Base-by-base conservation (phyloP, 1,140 invertebrate genomes). In the Zaprionus inermis region DNA sequence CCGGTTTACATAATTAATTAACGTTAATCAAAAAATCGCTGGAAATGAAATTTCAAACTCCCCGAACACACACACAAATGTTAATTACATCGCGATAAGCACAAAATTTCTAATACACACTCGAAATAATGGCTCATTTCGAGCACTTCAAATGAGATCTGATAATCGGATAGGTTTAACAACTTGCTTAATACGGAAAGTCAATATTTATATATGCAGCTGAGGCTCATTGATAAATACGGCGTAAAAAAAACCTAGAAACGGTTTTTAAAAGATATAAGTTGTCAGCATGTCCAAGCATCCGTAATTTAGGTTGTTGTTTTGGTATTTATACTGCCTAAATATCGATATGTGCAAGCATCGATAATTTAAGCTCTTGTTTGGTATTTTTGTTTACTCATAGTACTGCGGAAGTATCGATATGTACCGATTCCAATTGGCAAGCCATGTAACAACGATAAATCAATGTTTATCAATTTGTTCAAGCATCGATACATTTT, bases 1-100 rank as follows among this genome's bases (percentile, higher is more conserved):
- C 67, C 64, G 75, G 75, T 79, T 90, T 90, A 90, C 85, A 90
- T 90, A 90, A 82, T 74, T 85, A 85, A 90, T 90, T 74, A 75
- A 74, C 79, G 73, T 78, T 90, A 72, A 90, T 89, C 85, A 78
- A 67, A 59, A 38, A 59, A 24, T 68, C 81, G 46, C 57, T 77
- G 79, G 68, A 57, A 79, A 82, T 71, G 79, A 73, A 44, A 75
- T 63, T 70, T 51, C 32, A 32, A 58, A 64, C 20, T 32, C 18
- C 18, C 22, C 30, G 1, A 32, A 32, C 30, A 44, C 9, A 22
- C 49, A 60, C 60, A 44, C 24, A 55, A 66, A 64, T 61, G 44
- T 18, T 65, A 72, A 69, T 71, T 71, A 41, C 54, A 72, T 71
- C 60, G 54, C 32, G 67, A 69, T 70, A 71, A 75, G 44, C 66